Conservation (phyloP, 2,888 invertebrate species). For the Nymphalis polychloros region DNA sequence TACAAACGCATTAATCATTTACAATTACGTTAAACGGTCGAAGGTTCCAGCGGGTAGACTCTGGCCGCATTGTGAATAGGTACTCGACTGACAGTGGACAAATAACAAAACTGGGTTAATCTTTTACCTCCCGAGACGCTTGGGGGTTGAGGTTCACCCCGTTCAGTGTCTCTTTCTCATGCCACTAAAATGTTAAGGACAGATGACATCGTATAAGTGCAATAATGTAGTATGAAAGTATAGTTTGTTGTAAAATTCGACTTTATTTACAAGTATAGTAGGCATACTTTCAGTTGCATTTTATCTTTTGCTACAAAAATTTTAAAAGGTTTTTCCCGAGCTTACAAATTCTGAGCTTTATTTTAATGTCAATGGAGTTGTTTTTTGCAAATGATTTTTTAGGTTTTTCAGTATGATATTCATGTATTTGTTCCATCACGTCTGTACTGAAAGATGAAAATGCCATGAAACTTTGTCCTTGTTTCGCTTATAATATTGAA, state of each 20-base stretch:
- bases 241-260: slow-evolving; percentile 8
- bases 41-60: slow-evolving; percentile 73
- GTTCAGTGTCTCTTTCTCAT: slow-evolving; percentile 58
- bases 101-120: slow-evolving; percentile 83
- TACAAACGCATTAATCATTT: slow-evolving; percentile 78
- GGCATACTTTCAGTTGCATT: slow-evolving; percentile 52
- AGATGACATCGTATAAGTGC: slow-evolving; percentile 47
- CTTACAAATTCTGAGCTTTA: slow-evolving; percentile 66
- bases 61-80: slow-evolving; percentile 78
- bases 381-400: slow-evolving; percentile 56
- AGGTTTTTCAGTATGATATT: slow-evolving; percentile 77
- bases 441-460: slow-evolving; percentile 76
- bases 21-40: slow-evolving; percentile 79
- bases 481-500: slow-evolving; percentile 59
- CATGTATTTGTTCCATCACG: slow-evolving; percentile 79
- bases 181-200: slow-evolving; percentile 66
- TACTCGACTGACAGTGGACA: slow-evolving; percentile 82
- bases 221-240: slow-evolving; percentile 53
- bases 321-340: slow-evolving; percentile 68
- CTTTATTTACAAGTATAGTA: slow-evolving; percentile 37
- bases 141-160: slow-evolving; percentile 73
- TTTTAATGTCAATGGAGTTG: slow-evolving; percentile 56
- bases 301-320: slow-evolving; percentile 70
- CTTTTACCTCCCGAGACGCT: slow-evolving; percentile 75
- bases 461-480: slow-evolving; percentile 71